phyloP scores from a whole-genome alignment of 2,113 vertebrate genomes.

The Benitochromis conjunctus region DNA sequence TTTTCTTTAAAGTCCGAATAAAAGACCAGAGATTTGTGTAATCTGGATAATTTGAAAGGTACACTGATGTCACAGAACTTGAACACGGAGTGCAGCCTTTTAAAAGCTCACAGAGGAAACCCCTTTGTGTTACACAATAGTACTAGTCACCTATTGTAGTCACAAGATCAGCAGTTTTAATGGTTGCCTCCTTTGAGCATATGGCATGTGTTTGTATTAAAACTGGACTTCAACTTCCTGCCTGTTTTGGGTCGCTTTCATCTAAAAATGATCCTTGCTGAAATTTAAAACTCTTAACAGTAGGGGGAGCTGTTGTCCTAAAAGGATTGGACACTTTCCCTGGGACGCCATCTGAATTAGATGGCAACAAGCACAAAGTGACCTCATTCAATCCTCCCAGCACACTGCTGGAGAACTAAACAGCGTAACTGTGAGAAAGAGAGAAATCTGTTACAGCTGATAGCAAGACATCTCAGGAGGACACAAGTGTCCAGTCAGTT shows the following conservation, averaged over 20 bases:
- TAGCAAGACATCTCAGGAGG: background rate
- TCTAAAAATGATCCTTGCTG: background rate
- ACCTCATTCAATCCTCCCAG: constrained; percentile 51
- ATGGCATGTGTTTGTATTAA: background rate
- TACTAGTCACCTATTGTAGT: background rate
- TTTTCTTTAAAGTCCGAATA: background rate
- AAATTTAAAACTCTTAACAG: background rate
- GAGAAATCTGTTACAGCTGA: background rate
- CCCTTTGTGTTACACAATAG: background rate
- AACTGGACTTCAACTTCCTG: background rate
- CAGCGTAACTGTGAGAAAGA: background rate
- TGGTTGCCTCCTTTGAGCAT: background rate
- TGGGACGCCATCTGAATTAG: background rate
- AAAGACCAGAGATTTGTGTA: background rate
- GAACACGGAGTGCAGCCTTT: background rate
- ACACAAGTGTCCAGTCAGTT: background rate
- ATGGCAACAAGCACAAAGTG: constrained; percentile 25
- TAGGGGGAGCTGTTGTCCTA: constrained; percentile 47
- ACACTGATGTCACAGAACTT: background rate
- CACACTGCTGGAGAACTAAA: constrained; percentile 26
- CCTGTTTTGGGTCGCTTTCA: background rate
- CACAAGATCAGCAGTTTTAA: background rate
- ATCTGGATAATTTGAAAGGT: background rate
- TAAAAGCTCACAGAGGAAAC: background rate
- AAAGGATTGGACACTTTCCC: background rate